Base-by-base conservation (phyloP, 2,113 vertebrate genomes). In the Oenanthe melanoleuca region DNA sequence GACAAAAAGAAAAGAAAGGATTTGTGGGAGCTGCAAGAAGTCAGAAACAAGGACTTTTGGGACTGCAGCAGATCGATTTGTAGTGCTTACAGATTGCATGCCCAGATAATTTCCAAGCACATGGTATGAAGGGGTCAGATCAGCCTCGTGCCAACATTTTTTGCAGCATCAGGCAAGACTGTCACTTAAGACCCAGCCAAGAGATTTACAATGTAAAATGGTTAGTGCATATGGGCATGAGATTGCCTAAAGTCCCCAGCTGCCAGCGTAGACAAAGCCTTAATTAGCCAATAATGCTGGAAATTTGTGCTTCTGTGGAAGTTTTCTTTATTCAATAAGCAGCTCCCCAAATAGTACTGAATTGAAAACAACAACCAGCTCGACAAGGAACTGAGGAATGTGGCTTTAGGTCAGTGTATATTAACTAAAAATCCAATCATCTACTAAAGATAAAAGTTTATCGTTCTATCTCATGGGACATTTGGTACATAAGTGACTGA, bases 171-270 rank as follows among this genome's bases (percentile, higher is more conserved):
- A 96, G 95, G 96, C 96, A 95, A 97, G 95, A 86, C 95, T 97
- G 88, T 96, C 96, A 97, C 96, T 95, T 96, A 96, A 97, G 94
- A 92, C 75, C 94, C 55, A 94, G 96, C 96, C 96, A 97, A 97
- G 88, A 96, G 95, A 97, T 97, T 97, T 97, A 96, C 96, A 97
- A 94, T 97, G 96, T 97, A 97, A 97, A 97, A 97, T 96, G 90
- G 96, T 83, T 82, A 70, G 96, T 96, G 92, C 96, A 97, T 97
- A 96, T 97, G 96, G 95, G 88, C 86, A 70, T 69, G 83, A 97
- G 91, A 96, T 95, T 94, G 96, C 94, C 92, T 96, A 86, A 95
- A 96, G 95, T 96, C 88, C 96, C 94, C 96, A 96, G 96, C 96
- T 97, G 96, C 94, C 86, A 73, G 94, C 0, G 52, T 88, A 97